Base-by-base conservation (phyloP, 1,140 invertebrate genomes). In the Brachionus calyciflorus region DNA sequence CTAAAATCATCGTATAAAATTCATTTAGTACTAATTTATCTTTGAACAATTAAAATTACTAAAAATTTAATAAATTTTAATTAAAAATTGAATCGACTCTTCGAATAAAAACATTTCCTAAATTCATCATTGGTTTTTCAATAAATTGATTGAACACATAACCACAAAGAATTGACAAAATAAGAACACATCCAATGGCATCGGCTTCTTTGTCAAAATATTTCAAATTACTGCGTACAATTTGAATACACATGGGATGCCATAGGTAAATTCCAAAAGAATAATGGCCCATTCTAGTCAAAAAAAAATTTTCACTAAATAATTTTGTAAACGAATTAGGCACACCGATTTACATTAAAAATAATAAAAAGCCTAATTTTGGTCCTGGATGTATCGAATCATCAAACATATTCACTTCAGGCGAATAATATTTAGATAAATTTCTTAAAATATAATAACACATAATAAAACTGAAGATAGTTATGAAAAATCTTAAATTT, bases 21-120 rank as follows among this genome's bases (percentile, higher is more conserved):
- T n/a, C n/a, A n/a, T n/a, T n/a, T n/a, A n/a, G n/a, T n/a, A n/a
- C n/a, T n/a, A n/a, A n/a, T n/a, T n/a, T n/a, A n/a, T n/a, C n/a
- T n/a, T n/a, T n/a, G n/a, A n/a, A n/a, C n/a, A n/a, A n/a, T n/a
- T n/a, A n/a, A n/a, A n/a, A n/a, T n/a, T n/a, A n/a, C n/a, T n/a
- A n/a, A n/a, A n/a, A n/a, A n/a, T n/a, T n/a, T n/a, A n/a, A n/a
- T n/a, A n/a, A n/a, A n/a, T n/a, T n/a, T n/a, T n/a, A n/a, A n/a
- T n/a, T n/a, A n/a, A n/a, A n/a, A n/a, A n/a, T 55, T 26, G 33
- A n/a, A 55, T 63, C 40, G 3, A 63, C 10, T 37, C 40, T 63
- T 63, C 21, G 30, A 41, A 63, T 63, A 63, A 63, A 63, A 63
- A 37, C 33, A 21, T 63, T 63, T n/a, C 57, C 57, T 2, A 63